These are phyloP conservation scores for Ctenomys sociabilis DNA, from an alignment of 2,113 vertebrate genomes.

Conservation along the genomic window DNA sequence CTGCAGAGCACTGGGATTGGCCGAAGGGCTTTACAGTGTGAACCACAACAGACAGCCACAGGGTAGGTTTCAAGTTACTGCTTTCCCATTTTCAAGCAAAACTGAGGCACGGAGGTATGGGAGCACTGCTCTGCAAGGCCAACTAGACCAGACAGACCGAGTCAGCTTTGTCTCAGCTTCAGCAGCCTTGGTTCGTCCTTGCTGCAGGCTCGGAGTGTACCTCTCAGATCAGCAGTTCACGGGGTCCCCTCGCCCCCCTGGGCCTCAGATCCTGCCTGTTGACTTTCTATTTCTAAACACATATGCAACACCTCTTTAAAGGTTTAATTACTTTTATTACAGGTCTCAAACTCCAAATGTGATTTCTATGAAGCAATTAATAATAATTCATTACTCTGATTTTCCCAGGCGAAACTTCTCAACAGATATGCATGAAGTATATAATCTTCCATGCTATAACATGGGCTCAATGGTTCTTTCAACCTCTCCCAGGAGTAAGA, in stretches of 20 bases:
- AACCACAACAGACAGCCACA: neutral
- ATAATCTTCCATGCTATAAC: neutral
- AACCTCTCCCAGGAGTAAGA: neutral
- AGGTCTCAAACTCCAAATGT: neutral
- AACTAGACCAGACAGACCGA: neutral
- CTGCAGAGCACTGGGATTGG: no score
- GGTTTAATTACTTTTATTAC: neutral
- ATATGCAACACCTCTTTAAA: neutral
- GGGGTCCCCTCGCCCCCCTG: no score
- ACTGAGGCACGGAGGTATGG: neutral
- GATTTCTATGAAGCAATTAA: neutral
- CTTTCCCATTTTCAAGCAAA: neutral
- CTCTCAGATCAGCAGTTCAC: no score
- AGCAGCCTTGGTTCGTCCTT: no score
- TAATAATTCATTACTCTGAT: neutral
- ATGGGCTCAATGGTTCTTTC: neutral
- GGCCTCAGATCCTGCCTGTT: neutral
- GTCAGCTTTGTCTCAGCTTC: neutral
- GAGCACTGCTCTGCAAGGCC: neutral
- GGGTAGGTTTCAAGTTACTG: neutral
- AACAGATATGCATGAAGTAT: neutral
- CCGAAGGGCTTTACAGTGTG: neutral
- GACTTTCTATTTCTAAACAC: neutral
- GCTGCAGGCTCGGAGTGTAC: neutral
- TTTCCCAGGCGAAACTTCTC: constrained; percentile 38